Conservation (phyloP, 2,797 vertebrate genomes). For the Karalla daura region DNA sequence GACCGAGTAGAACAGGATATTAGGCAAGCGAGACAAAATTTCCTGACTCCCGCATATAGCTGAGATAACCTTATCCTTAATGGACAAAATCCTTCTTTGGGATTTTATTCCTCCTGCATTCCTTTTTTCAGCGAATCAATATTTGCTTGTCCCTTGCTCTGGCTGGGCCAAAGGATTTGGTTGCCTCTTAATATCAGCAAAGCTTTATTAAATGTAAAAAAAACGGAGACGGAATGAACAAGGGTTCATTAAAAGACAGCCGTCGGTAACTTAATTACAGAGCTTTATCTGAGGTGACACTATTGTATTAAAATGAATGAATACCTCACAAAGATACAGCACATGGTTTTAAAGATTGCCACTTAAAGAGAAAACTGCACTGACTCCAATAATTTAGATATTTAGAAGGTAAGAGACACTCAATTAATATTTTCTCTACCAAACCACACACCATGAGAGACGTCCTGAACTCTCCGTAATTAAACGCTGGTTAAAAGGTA, state of each 20-base stretch:
- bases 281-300: slow-evolving; percentile 18
- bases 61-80: slow-evolving; percentile 65
- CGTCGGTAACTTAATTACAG: slow-evolving; percentile 43
- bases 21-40: slow-evolving; percentile 58
- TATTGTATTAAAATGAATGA: slow-evolving; percentile 16
- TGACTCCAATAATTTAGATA: slow-evolving; percentile 24
- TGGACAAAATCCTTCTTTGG: slow-evolving; percentile 60
- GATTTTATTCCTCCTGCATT: slow-evolving; percentile 56
- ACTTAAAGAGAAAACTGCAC: slow-evolving; percentile 2
- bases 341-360: background rate
- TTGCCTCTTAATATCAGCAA: slow-evolving; percentile 66
- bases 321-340: slow-evolving; percentile 17
- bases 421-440: slow-evolving; percentile 33
- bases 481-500: slow-evolving; percentile 17
- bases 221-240: slow-evolving; percentile 42
- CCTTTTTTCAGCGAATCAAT: slow-evolving; percentile 71
- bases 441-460: slow-evolving; percentile 10
- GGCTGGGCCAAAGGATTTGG: slow-evolving; percentile 70
- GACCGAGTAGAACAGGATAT: slow-evolving; percentile 71
- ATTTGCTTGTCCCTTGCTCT: slow-evolving; percentile 75
- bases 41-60: slow-evolving; percentile 55
- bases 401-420: slow-evolving; percentile 34
- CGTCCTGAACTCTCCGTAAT: slow-evolving; percentile 2
- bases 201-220: slow-evolving; percentile 74
- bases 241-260: slow-evolving; percentile 42